phyloP scores from a whole-genome alignment of 2,113 vertebrate genomes.

The Pyxicephalus adspersus region DNA sequence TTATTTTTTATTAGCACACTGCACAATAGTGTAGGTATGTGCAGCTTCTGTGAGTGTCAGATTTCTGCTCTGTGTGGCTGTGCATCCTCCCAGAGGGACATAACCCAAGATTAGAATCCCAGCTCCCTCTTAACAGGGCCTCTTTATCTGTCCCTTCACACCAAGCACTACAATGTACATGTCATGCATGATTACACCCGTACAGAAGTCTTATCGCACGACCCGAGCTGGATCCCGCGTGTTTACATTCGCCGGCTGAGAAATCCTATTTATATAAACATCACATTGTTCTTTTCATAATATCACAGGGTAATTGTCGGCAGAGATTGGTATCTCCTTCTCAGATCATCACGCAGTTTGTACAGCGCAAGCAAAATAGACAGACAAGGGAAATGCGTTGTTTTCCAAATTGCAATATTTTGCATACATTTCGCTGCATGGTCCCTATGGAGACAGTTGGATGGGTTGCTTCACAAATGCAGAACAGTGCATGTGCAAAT shows the following conservation, averaged over 20 bases:
- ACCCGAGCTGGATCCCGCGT: neutral
- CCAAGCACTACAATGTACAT: neutral
- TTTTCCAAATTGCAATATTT: no score
- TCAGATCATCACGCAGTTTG: no score
- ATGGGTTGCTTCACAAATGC: no score
- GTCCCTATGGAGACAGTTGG: no score
- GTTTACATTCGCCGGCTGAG: neutral
- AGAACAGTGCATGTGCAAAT: no score
- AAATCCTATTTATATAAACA: neutral
- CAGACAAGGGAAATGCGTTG: no score
- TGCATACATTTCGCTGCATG: no score
- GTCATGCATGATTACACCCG: neutral
- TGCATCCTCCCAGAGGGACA: neutral
- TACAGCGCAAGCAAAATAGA: no score
- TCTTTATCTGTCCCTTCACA: conserved; percentile 25
- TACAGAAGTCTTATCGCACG: conserved; percentile 10
- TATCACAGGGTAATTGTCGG: neutral
- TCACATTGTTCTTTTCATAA: neutral
- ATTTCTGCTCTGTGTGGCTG: no score
- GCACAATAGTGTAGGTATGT: no score
- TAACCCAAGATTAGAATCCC: neutral
- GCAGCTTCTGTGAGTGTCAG: no score
- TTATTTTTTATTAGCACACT: no score
- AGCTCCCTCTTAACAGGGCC: neutral
- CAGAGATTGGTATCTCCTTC: neutral